A percentile compares a stretch with the other conserved stretches of the same genome.
Evolutionary conservation across 1,140 invertebrate genomes (phyloP).

Genomic region (Atopsyche davidsoni): DNA sequence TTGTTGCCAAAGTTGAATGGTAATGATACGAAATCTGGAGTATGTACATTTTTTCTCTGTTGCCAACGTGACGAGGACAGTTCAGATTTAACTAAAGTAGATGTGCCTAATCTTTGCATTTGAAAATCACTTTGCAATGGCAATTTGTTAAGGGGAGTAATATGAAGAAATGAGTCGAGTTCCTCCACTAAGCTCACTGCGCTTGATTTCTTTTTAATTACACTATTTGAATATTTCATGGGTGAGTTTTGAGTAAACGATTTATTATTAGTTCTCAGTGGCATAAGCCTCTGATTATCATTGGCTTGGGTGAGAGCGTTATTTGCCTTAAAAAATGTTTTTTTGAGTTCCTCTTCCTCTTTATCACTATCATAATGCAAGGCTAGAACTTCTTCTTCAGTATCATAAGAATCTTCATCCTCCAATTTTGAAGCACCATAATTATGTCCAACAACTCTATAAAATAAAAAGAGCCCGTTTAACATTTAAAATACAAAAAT

Average conservation of each 20-base stretch:
- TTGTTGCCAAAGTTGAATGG: slow-evolving; percentile 6
- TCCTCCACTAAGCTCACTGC: slow-evolving; percentile 16
- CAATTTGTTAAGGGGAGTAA: slow-evolving; percentile 16
- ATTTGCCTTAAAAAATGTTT: slow-evolving; percentile 3
- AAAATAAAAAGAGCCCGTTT: too few relatives aligned
- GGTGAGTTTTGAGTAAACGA: slow-evolving; percentile 1
- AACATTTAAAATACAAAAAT: too few relatives aligned
- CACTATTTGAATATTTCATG: slow-evolving; percentile 6
- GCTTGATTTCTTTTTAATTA: slow-evolving; percentile 15
- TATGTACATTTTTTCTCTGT: slow-evolving; percentile 31
- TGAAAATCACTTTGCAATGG: slow-evolving; percentile 9
- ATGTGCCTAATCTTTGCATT: slow-evolving; percentile 29
- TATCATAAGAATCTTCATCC: slow-evolving; percentile 35
- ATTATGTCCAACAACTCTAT: slow-evolving; percentile 42
- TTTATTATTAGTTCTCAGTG: slow-evolving; percentile 10
- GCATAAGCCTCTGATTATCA: slow-evolving; percentile 13
- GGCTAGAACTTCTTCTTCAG: slow-evolving; percentile 44
- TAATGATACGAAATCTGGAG: slow-evolving; percentile 25
- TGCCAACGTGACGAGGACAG: slow-evolving; percentile 46
- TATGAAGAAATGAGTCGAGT: slow-evolving; percentile 25
- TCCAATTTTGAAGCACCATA: slow-evolving; percentile 36
- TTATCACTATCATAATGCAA: slow-evolving; percentile 44
- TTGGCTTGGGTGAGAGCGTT: slow-evolving; percentile 6
- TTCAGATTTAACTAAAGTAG: slow-evolving; percentile 43
- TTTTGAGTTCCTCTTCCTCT: slow-evolving; percentile 35